Percentiles rank a stretch among this genome's conserved stretches.
These are phyloP conservation scores for Trematomus loennbergii DNA, from an alignment of 2,113 vertebrate species.

Conservation along the genomic window DNA sequence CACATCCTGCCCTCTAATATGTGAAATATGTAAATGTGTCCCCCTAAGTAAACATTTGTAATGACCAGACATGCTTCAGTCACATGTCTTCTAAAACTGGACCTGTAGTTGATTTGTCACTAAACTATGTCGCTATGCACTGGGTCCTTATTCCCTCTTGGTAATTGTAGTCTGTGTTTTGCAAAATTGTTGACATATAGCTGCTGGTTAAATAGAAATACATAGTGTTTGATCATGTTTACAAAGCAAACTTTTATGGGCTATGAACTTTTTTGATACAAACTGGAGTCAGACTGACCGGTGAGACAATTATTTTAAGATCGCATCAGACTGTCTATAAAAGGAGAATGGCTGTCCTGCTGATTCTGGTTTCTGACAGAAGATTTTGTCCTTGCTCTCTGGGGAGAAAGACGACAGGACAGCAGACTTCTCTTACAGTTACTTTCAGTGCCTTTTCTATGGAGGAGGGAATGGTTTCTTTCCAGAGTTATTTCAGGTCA, in stretches of 20 bases:
- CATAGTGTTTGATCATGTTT: background rate
- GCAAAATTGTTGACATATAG: background rate
- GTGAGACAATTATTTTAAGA: background rate
- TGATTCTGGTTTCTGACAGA: background rate
- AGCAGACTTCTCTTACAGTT: slow-evolving; percentile 32
- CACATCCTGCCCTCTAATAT: background rate
- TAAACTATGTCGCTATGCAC: background rate
- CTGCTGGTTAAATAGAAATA: background rate
- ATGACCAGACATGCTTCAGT: background rate
- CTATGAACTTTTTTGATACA: background rate
- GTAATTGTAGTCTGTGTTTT: background rate
- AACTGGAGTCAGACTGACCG: background rate
- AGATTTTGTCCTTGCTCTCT: slow-evolving; percentile 18
- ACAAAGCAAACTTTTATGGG: background rate
- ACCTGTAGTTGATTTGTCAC: background rate
- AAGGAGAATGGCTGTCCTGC: background rate
- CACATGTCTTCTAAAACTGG: background rate
- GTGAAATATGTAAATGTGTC: background rate
- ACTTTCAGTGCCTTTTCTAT: slow-evolving; percentile 10
- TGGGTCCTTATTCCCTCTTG: background rate
- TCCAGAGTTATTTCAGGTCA: background rate
- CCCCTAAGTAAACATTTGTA: background rate
- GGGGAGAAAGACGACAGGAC: slow-evolving; percentile 17
- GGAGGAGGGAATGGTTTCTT: background rate
- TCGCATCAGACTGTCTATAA: background rate